phyloP scores from a whole-genome alignment of 1,140 invertebrate species.

The Calliopsis andreniformis region DNA sequence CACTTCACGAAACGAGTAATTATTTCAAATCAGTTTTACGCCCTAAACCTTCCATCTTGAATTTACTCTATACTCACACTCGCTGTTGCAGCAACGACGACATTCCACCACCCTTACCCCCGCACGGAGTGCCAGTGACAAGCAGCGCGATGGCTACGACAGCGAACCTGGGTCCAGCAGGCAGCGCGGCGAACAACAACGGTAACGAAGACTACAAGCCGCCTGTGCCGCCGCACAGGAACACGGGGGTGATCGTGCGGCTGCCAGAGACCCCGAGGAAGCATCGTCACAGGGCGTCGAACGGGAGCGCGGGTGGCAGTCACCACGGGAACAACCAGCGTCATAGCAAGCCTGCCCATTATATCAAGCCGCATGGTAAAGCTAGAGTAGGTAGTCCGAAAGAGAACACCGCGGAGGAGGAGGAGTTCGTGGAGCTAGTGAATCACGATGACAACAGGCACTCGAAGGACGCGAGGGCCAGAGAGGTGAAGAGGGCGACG shows the following conservation, averaged over 20 bases:
- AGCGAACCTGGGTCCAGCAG: slow-evolving; percentile 18
- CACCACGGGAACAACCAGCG: slow-evolving; percentile 66
- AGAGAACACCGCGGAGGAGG: slow-evolving; percentile 62
- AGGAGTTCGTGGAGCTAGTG: slow-evolving; percentile 74
- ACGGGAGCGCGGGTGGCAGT: slow-evolving; percentile 62
- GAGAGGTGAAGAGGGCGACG: slow-evolving; percentile 90
- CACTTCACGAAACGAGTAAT: slow-evolving; percentile 75
- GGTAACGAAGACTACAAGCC: slow-evolving; percentile 88
- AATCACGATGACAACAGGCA: slow-evolving; percentile 65
- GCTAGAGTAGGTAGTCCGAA: slow-evolving; percentile 52
- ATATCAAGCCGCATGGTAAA: slow-evolving; percentile 56
- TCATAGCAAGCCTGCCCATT: slow-evolving; percentile 50
- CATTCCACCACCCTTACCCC: slow-evolving; percentile 82
- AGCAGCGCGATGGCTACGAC: slow-evolving; percentile 64
- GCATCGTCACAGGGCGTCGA: slow-evolving; percentile 78
- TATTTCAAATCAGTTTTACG: slow-evolving; percentile 23
- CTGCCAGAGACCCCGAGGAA: slow-evolving; percentile 74
- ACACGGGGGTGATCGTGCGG: slow-evolving; percentile 82
- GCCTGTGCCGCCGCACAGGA: slow-evolving; percentile 92
- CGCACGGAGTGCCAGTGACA: slow-evolving; percentile 77
- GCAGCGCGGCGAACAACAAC: slow-evolving; percentile 65
- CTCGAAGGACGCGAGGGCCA: slow-evolving; percentile 67
- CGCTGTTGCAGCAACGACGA: slow-evolving; percentile 73
- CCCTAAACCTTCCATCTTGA: no score
- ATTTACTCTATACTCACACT: slow-evolving; percentile 1